Evolutionary conservation across 2,113 vertebrate genomes (phyloP).

Genomic region (Notothenia rossii): DNA sequence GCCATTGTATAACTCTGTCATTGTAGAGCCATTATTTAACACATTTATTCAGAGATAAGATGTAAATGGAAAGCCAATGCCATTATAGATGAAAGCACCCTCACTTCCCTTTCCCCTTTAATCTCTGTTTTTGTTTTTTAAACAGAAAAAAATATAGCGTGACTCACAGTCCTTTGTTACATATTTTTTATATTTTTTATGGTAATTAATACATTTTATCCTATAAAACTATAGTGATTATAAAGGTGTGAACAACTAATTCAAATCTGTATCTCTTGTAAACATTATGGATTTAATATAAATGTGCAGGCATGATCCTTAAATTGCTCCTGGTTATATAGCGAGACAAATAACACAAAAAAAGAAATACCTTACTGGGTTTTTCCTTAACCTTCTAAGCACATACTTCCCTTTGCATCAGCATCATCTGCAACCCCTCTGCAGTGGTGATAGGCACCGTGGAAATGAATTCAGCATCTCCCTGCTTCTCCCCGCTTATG

Average conservation of each 20-base stretch:
- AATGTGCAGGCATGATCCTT: constrained; percentile 9
- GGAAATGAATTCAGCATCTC: constrained; percentile 71
- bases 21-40: constrained; percentile 51
- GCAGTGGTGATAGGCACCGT: constrained; percentile 61
- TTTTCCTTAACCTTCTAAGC: constrained; percentile 59
- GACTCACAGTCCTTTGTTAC: neutral
- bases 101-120: constrained; percentile 4
- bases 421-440: constrained; percentile 58
- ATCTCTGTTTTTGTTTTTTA: constrained; percentile 8
- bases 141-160: constrained; percentile 12
- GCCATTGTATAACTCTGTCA: constrained; percentile 28
- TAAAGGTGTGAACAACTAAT: constrained; percentile 1
- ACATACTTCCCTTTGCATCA: constrained; percentile 70
- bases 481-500: constrained; percentile 47
- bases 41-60: constrained; percentile 41
- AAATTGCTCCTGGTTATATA: constrained; percentile 32
- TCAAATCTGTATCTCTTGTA: neutral
- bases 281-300: constrained; percentile 13
- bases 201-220: neutral
- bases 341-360: constrained; percentile 30
- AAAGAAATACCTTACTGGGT: constrained; percentile 28
- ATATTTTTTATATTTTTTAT: neutral
- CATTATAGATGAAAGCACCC: constrained; percentile 48
- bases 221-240: neutral
- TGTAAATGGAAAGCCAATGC: constrained; percentile 43